Conservation (phyloP, 2,797 vertebrate genomes). For the Meda fulgida region DNA sequence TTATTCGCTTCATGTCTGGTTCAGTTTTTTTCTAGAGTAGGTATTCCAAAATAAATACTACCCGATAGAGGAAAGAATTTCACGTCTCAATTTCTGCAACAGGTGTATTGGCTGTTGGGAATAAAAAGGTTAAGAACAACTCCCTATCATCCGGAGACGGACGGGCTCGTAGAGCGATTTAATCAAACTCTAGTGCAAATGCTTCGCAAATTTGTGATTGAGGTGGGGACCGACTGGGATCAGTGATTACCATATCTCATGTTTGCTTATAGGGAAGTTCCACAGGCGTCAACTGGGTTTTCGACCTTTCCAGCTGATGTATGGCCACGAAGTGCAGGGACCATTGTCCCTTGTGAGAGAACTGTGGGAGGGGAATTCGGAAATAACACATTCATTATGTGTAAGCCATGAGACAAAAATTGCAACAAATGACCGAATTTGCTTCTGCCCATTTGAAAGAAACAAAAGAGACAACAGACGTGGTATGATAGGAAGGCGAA, state of each 20-base stretch:
- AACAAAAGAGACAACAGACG: not conserved
- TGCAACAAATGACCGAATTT: not conserved
- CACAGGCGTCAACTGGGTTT: not conserved
- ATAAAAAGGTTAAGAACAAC: not conserved
- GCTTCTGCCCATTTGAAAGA: not conserved
- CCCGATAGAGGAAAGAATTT: not conserved
- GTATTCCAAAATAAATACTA: not conserved
- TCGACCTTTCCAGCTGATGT: not conserved
- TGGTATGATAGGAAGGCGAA: slow-evolving; percentile 4
- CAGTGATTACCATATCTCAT: not conserved
- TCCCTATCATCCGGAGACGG: not conserved
- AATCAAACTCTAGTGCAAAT: not conserved
- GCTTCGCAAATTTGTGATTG: not conserved
- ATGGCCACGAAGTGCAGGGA: not conserved
- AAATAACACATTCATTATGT: not conserved
- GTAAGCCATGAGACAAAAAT: not conserved
- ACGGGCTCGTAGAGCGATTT: not conserved
- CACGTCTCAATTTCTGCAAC: not conserved
- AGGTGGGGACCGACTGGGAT: not conserved
- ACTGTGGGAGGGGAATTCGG: not conserved
- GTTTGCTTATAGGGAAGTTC: not conserved
- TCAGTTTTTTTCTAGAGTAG: not conserved
- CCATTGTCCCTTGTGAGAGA: not conserved
- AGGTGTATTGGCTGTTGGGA: not conserved
- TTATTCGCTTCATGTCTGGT: not conserved